phyloP scores from a whole-genome alignment of 1,140 invertebrate species.

The Temnothorax nylanderi region DNA sequence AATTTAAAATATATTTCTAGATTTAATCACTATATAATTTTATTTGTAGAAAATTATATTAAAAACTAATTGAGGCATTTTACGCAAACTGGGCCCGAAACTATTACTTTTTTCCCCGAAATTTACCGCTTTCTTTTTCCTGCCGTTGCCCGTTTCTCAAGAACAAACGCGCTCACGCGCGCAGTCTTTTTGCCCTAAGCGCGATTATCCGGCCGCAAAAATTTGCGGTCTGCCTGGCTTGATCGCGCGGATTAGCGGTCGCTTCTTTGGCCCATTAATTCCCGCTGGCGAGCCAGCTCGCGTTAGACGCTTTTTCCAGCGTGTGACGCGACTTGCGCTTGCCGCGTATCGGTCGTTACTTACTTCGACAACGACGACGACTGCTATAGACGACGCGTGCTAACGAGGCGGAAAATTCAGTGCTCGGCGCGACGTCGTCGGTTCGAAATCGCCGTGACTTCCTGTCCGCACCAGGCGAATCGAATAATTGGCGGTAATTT shows the following conservation, averaged over 20 bases:
- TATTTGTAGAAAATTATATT: neutral
- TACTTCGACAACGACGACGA: conserved; percentile 41
- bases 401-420: conserved; percentile 53
- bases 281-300: conserved; percentile 46
- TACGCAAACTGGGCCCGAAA: neutral
- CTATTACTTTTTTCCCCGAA: neutral
- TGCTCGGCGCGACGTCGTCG: neutral
- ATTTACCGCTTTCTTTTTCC: neutral
- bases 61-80: conserved; percentile 4
- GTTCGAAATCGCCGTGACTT: conserved; percentile 4
- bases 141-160: conserved; percentile 2
- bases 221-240: conserved; percentile 70
- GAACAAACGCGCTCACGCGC: conserved; percentile 31
- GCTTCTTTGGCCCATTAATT: conserved; percentile 79
- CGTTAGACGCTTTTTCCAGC: conserved; percentile 70
- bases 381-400: neutral
- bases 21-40: neutral
- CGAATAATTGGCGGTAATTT: conserved; percentile 47
- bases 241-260: conserved; percentile 79
- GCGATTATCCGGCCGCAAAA: conserved; percentile 77
- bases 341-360: conserved; percentile 46
- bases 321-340: conserved; percentile 28
- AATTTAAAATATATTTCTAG: neutral
- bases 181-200: conserved; percentile 29
- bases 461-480: neutral